Evolutionary conservation across 1,140 invertebrate genomes (phyloP), one percentile per base, ranked within the genome.

Genomic region (Bombus fervidus): DNA sequence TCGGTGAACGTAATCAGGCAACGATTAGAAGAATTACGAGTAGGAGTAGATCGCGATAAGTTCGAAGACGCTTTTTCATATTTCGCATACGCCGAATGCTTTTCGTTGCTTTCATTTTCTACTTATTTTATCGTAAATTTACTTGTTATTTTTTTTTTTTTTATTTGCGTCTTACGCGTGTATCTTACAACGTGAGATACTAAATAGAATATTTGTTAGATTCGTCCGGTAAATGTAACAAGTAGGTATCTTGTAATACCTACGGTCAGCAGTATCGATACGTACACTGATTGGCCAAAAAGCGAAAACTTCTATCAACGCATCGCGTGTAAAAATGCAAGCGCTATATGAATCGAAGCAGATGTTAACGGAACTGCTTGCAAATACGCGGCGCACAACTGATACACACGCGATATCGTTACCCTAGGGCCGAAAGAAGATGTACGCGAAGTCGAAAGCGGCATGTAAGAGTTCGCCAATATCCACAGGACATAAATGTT

Each of bases 401-500:
- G 53, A 79, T 71, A 47, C 59, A 72, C 57, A 62, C 28, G n/a
- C 34, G 47, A 69, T 81, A 82, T 86, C 64, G 72, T 81, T 31
- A 83, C 81, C 62, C 47, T 53, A 15, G 74, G 83, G 28, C 37
- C 47, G 41, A 25, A 47, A 41, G 37, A 75, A 77, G 74, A 59
- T 47, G 71, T 80, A 57, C 72, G 37, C 64, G n/a, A 69, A 86
- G 34, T 66, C 34, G 25, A 66, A 74, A 9, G n/a, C 37, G 47
- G 73, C 83, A 39, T 76, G 83, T 87, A 86, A 47, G 85, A 85
- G 37, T 89, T 89, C 81, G 91, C 91, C 94, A 94, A 94, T 94
- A 94, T 94, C 93, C 86, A 90, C 91, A 81, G 91, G 85, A 91
- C 93, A 94, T 94, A 94, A 94, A 94, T 94, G 93, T 94, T 94